Evolutionary conservation across 1,140 invertebrate species (phyloP).

Genomic region (Drosophila ficusphila): DNA sequence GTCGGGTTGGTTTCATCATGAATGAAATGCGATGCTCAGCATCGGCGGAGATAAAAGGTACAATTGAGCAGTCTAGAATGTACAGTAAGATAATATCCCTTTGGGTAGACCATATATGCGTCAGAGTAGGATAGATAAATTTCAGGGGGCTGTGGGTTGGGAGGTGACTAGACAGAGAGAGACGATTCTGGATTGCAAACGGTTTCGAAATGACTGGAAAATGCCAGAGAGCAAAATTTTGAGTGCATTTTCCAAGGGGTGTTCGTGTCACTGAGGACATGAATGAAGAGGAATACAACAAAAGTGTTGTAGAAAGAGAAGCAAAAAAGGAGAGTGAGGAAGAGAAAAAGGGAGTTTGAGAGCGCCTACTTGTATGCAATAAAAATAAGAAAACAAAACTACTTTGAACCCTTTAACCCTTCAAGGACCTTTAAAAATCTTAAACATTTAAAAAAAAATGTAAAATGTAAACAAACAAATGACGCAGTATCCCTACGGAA

Average conservation of each 20-base stretch:
- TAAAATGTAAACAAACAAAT: too few species aligned
- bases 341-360: neutral
- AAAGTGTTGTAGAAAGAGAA: neutral
- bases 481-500: too few species aligned
- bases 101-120: conserved; percentile 4
- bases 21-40: conserved; percentile 61
- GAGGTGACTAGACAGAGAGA: neutral
- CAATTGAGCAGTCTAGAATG: conserved; percentile 9
- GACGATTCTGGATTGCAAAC: conserved; percentile 25
- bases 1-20: conserved; percentile 45
- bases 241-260: neutral
- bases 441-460: too few species aligned
- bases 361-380: conserved; percentile 43
- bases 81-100: conserved; percentile 26
- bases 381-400: neutral
- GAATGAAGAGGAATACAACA: conserved; percentile 60
- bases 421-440: too few species aligned
- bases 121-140: conserved; percentile 17
- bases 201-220: conserved; percentile 52
- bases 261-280: conserved; percentile 34
- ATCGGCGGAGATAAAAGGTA: conserved; percentile 26
- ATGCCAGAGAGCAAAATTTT: neutral
- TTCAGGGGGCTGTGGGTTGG: conserved; percentile 5
- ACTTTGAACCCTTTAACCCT: neutral
- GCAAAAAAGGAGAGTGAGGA: neutral